Conservation (phyloP, 2,113 vertebrate species). For the Prionailurus viverrinus region DNA sequence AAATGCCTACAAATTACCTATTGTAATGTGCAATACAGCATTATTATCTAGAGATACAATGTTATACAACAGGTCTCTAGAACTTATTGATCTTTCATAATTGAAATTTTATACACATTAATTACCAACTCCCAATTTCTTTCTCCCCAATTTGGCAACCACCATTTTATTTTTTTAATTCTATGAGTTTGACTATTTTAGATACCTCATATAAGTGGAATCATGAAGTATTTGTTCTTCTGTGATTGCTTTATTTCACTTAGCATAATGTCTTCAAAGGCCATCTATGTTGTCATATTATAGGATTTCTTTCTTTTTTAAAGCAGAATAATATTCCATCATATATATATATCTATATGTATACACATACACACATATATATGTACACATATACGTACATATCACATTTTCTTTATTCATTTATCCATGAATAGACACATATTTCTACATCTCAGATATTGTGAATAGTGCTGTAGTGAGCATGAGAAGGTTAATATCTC, state of each 20-base stretch:
- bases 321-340: background rate
- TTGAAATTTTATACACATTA: background rate
- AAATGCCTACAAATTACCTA: too few species aligned
- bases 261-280: background rate
- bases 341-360: background rate
- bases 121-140: background rate
- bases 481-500: background rate
- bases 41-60: background rate
- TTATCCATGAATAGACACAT: background rate
- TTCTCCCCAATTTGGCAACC: background rate
- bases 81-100: background rate
- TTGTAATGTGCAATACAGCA: background rate
- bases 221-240: background rate
- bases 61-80: background rate
- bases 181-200: background rate
- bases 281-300: background rate
- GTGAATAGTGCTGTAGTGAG: background rate
- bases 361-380: too few species aligned
- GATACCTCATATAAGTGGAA: background rate
- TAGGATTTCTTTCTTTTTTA: background rate
- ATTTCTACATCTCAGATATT: background rate
- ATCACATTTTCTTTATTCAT: background rate
- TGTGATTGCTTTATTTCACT: background rate
- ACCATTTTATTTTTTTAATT: background rate
- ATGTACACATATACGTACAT: background rate